Evolutionary conservation across 2,113 vertebrate genomes (phyloP).

Genomic region (Spizaetus ornatus): DNA sequence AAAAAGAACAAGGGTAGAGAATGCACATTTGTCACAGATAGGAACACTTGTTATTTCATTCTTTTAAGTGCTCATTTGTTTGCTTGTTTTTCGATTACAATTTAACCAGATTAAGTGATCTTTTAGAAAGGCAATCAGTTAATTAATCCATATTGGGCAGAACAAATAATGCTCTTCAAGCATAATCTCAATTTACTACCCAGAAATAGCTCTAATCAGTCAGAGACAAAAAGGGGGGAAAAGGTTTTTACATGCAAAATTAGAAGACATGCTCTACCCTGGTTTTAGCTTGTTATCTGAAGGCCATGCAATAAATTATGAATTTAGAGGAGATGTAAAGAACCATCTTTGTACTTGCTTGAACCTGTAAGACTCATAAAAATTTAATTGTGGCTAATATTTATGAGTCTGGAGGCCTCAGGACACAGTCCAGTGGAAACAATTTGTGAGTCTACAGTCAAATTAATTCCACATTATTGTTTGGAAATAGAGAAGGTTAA

Average conservation of each 20-base stretch:
- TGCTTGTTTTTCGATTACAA: neutral
- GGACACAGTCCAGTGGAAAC: constrained; percentile 7
- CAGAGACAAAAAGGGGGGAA: neutral
- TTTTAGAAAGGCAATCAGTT: neutral
- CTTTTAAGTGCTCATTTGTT: neutral
- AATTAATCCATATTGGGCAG: neutral
- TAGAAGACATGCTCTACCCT: neutral
- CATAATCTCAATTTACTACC: neutral
- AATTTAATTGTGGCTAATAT: constrained; percentile 3
- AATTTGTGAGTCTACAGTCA: neutral
- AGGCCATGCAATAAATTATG: neutral
- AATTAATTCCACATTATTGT: constrained; percentile 19
- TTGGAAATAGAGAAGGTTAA: constrained; percentile 6
- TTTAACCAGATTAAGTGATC: constrained; percentile 3
- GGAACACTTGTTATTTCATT: neutral
- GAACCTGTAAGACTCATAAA: constrained; percentile 19
- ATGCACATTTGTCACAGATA: neutral
- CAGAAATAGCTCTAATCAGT: neutral
- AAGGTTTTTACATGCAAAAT: neutral
- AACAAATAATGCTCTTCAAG: neutral
- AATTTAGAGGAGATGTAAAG: neutral
- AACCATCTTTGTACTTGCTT: neutral
- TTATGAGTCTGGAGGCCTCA: constrained; percentile 3
- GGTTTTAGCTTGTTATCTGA: neutral
- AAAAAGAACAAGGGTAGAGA: neutral